A percentile compares a stretch with the other conserved stretches of the same genome.
Conservation (phyloP, 2,797 vertebrate genomes). For the Gila robusta region DNA sequence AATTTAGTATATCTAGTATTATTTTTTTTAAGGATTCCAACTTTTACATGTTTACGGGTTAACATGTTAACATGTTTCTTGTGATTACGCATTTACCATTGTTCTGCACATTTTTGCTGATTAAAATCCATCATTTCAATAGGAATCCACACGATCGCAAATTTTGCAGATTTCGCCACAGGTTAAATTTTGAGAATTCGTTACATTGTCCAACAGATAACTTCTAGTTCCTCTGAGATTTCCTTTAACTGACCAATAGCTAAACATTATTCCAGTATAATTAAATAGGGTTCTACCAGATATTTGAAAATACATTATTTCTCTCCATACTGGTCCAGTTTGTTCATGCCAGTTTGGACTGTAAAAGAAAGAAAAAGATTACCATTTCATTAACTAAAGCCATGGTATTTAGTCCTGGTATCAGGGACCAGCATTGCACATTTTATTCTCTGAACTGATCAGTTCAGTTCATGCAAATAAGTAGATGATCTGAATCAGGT, state of each 20-base stretch:
- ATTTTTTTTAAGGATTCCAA: background rate
- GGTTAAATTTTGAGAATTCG: background rate
- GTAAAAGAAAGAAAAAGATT: background rate
- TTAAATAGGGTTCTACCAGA: background rate
- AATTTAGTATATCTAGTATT: background rate
- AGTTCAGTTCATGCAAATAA: background rate
- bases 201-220: background rate
- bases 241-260: background rate
- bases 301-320: background rate
- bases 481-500: background rate
- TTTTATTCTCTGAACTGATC: background rate
- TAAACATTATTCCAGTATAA: background rate
- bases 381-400: background rate
- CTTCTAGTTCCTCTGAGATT: background rate
- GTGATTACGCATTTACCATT: background rate
- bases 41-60: background rate
- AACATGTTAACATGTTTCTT: background rate
- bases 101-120: background rate
- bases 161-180: background rate
- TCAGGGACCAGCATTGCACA: background rate
- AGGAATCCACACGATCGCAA: accelerated
- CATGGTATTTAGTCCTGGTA: background rate
- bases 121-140: background rate
- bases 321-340: background rate
- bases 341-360: background rate